Evolutionary conservation across 2,113 vertebrate genomes (phyloP).

Genomic region (Excalfactoria chinensis): DNA sequence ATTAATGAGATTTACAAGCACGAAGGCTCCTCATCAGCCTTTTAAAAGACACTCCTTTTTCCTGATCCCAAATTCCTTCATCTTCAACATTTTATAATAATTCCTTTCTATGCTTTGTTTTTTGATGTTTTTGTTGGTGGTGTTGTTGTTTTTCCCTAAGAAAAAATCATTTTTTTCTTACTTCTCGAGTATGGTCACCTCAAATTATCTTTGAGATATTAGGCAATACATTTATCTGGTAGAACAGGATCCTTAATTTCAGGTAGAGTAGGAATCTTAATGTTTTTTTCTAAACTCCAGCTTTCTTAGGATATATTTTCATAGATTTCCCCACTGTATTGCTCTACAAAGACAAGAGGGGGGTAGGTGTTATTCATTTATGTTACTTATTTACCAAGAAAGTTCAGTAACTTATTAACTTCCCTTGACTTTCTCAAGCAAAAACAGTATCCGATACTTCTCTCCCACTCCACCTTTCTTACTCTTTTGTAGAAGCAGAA

Average conservation of each 20-base stretch:
- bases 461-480: background rate
- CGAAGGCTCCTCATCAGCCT: background rate
- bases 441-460: background rate
- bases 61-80: background rate
- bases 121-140: background rate
- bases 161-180: background rate
- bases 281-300: background rate
- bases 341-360: background rate
- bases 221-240: background rate
- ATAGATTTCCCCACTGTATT: background rate
- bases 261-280: background rate
- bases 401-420: background rate
- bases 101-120: background rate
- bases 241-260: background rate
- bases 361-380: background rate
- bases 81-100: background rate
- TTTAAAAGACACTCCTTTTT: background rate
- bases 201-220: background rate
- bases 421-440: background rate
- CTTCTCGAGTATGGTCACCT: background rate
- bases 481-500: background rate
- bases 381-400: background rate
- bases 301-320: background rate
- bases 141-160: background rate
- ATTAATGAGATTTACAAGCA: background rate